A percentile compares a stretch with the other conserved stretches of the same genome.
These are phyloP conservation scores for Eurystomus glaucurus DNA, from an alignment of 2,797 vertebrate species.

Conservation along the genomic window DNA sequence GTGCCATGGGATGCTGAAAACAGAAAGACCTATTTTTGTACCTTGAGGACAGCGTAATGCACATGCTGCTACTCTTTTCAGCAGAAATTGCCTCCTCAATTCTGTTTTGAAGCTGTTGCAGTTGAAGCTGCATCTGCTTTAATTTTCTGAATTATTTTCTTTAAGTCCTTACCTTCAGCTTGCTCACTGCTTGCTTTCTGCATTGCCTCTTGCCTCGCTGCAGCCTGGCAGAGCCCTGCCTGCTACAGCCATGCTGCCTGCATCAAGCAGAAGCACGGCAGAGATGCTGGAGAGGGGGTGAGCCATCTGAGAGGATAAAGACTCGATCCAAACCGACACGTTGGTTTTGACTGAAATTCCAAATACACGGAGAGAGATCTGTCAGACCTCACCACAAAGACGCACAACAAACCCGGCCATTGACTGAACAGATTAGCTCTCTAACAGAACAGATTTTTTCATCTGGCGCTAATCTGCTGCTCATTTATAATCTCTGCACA, in stretches of 20 bases:
- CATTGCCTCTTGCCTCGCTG: background rate
- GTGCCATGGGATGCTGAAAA: background rate
- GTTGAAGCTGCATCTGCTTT: background rate
- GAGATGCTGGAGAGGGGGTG: background rate
- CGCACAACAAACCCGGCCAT: background rate
- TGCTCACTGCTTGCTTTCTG: background rate
- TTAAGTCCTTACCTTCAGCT: background rate
- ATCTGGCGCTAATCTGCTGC: constrained; percentile 45
- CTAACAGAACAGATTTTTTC: constrained; percentile 51
- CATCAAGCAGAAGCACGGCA: background rate
- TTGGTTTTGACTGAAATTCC: background rate
- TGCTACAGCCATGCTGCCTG: background rate
- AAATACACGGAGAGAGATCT: background rate
- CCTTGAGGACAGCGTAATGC: background rate
- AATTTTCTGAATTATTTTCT: background rate
- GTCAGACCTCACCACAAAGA: background rate
- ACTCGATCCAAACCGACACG: background rate
- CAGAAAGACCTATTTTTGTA: background rate
- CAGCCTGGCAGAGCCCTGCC: constrained; percentile 20
- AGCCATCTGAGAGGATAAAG: constrained; percentile 11
- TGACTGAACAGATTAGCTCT: constrained; percentile 44
- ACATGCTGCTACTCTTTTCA: background rate
- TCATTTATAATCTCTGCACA: constrained; percentile 66
- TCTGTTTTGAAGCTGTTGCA: background rate
- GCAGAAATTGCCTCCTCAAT: background rate